These are phyloP conservation scores for Acinonyx jubatus DNA, from an alignment of 2,113 vertebrate species.

Conservation along the genomic window DNA sequence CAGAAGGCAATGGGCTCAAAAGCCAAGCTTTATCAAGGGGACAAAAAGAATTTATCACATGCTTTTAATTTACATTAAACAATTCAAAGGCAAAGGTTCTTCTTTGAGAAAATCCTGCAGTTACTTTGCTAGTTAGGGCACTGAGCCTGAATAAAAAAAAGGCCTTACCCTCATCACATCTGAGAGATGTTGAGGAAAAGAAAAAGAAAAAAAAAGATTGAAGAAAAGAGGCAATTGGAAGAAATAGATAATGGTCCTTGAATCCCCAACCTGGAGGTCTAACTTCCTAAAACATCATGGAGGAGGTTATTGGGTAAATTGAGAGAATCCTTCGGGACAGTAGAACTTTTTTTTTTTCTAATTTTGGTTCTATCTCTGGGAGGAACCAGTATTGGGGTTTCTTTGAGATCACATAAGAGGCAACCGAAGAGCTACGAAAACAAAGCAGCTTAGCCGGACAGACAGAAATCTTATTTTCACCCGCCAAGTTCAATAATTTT, in stretches of 20 bases:
- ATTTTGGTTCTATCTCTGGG: not conserved
- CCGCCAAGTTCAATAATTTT: not conserved
- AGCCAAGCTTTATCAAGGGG: not conserved
- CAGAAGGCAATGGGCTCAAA: not conserved
- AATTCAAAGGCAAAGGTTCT: not conserved
- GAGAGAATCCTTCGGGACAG: not conserved
- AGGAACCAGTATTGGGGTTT: not conserved
- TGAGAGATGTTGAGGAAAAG: not conserved
- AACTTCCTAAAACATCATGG: not conserved
- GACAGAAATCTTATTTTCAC: not conserved
- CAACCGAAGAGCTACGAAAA: not conserved
- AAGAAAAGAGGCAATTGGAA: not conserved
- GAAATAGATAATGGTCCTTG: accelerated
- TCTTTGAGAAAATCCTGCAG: not conserved
- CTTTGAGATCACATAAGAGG: not conserved
- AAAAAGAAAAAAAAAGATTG: not conserved
- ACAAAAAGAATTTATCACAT: not conserved
- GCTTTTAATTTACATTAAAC: not conserved
- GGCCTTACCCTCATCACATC: not conserved
- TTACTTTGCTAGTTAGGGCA: not conserved
- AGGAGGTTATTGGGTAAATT: not conserved
- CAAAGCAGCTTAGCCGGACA: not conserved
- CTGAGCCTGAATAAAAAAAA: not conserved
- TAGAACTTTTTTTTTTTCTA: not conserved
- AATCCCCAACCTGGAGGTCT: not conserved